A percentile compares a stretch with the other conserved stretches of the same genome.
phyloP scores from a whole-genome alignment of 2,888 invertebrate genomes.

The Cosmia trapezina region DNA sequence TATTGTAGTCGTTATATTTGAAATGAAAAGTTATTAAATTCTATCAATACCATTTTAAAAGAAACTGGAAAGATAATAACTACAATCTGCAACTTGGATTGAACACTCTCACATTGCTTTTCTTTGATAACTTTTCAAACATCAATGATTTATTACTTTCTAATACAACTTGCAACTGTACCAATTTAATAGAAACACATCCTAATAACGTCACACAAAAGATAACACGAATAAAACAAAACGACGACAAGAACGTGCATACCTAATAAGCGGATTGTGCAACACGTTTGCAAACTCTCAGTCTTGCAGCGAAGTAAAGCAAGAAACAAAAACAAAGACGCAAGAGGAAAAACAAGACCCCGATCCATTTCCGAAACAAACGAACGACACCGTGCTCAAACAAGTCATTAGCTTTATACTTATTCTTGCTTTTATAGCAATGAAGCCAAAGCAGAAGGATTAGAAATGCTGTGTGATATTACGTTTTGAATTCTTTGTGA shows the following conservation, averaged over 20 bases:
- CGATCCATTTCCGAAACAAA: conserved; percentile 78
- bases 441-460: conserved; percentile 36
- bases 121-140: not conserved
- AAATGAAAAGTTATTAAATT: not conserved
- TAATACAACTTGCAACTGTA: not conserved
- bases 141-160: too few relatives aligned
- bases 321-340: conserved; percentile 55
- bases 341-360: conserved; percentile 57
- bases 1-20: not conserved
- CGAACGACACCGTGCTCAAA: conserved; percentile 72
- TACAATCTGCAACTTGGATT: too few relatives aligned
- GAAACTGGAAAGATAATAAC: too few relatives aligned
- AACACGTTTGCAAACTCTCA: conserved; percentile 36
- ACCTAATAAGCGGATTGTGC: conserved; percentile 41
- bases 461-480: not conserved
- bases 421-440: conserved; percentile 55
- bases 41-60: not conserved
- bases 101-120: too few relatives aligned
- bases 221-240: conserved; percentile 1
- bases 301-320: conserved; percentile 27
- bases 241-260: conserved; percentile 8
- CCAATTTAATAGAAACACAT: not conserved
- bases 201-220: not conserved
- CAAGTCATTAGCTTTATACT: conserved; percentile 74
- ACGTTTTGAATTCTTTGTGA: not conserved